Base-by-base conservation (phyloP, 2,797 vertebrate genomes). In the Chaetophractus vellerosus region DNA sequence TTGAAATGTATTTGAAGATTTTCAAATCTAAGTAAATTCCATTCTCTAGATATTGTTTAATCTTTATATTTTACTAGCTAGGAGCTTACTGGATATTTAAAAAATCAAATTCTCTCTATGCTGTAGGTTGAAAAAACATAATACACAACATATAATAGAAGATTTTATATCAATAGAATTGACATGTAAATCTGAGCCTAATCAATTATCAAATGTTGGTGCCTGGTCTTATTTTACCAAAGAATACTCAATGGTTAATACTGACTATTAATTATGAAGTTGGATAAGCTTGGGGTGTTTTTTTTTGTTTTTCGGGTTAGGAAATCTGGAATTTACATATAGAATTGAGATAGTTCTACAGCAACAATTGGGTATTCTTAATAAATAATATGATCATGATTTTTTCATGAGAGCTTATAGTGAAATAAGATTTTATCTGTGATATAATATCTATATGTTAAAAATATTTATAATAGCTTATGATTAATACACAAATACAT, bases 171-270 rank as follows among this genome's bases (percentile, higher is more conserved):
- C 36, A 52, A 21, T 75, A 61, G 76, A 75, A 90, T 76, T 66
- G 79, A 93, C 90, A 91, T 85, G 69, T 94, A 86, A 95, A 94
- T 78, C 28, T 71, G 15, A 88, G 72, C n/a, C 28, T 74, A 84
- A 69, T 71, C 33, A 90, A 15, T 81, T 92, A 63, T 36, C 71
- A 90, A 92, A 90, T 85, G 2, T 82, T 80, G 24, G 1, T 85
- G 26, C 55, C 28, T 91, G n/a, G 38, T 31, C 61, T 88, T 91
- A 93, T 76, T 86, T 71, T 68, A 33, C 91, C 12, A 31, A 50
- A 61, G 82, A 79, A 55, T 91, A 78, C 10, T 68, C 80, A 94
- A 50, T 71, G 68, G 66, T 74, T 75, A 71, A 71, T 87, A 91
- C 19, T 41, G 10, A 68, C 63, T 83, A 48, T 78, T 48, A 91